A percentile compares a stretch with the other conserved stretches of the same genome.
These are phyloP conservation scores for Falcaria lacertinaria DNA, from an alignment of 2,888 invertebrate species.

Conservation along the genomic window DNA sequence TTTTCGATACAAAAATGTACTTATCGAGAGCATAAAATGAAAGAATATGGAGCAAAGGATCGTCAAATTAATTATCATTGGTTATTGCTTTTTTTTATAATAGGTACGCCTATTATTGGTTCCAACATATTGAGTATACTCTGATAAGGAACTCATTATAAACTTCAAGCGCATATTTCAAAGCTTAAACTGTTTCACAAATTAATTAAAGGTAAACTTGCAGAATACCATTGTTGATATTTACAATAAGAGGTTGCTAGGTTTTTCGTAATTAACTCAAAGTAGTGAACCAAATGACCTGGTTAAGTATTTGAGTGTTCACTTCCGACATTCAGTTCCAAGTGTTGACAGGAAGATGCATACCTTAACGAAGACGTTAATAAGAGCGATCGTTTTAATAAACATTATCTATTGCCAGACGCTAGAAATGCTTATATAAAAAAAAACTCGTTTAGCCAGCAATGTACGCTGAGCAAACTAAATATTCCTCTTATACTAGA, in stretches of 20 bases:
- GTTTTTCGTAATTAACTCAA: constrained; percentile 43
- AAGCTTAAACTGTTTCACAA: not conserved
- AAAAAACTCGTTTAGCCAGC: constrained; percentile 8
- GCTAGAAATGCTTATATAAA: rapidly evolving
- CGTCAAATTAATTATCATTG: too few species aligned
- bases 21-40: too few species aligned
- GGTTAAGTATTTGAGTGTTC: constrained; percentile 22
- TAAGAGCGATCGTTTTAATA: constrained; percentile 7
- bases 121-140: too few species aligned
- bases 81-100: too few species aligned
- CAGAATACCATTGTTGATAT: not conserved
- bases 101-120: too few species aligned
- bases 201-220: not conserved
- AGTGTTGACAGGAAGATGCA: constrained; percentile 45
- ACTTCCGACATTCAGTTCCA: constrained; percentile 38
- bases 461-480: constrained; percentile 21
- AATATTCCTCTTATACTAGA: constrained; percentile 8
- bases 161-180: not conserved
- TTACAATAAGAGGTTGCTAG: constrained; percentile 10
- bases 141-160: not conserved
- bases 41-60: too few species aligned
- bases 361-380: constrained; percentile 23
- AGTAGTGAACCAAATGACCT: constrained; percentile 58
- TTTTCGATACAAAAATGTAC: too few species aligned
- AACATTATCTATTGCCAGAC: constrained; percentile 18